These are phyloP conservation scores for Drosophila engyochracea DNA, from an alignment of 2,888 invertebrate genomes.

Conservation along the genomic window DNA sequence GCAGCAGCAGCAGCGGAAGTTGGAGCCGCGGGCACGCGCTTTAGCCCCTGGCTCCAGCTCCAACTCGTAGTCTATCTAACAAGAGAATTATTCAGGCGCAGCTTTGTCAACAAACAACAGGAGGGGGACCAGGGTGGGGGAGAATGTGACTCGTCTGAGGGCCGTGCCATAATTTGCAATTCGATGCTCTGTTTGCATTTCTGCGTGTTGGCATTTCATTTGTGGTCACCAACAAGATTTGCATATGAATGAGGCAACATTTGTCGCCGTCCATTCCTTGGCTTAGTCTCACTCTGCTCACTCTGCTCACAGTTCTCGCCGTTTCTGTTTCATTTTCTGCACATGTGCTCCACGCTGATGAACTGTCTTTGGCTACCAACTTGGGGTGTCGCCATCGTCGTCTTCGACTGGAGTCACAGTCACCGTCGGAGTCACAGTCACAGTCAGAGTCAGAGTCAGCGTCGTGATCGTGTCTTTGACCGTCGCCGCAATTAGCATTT, in stretches of 20 bases:
- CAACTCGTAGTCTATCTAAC: conserved; percentile 44
- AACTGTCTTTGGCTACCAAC: conserved; percentile 60
- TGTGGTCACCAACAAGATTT: conserved; percentile 71
- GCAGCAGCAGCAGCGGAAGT: conserved; percentile 68
- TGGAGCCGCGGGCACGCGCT: conserved; percentile 74
- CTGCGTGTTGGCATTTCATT: conserved; percentile 81
- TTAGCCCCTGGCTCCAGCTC: conserved; percentile 29
- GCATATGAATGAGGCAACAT: conserved; percentile 75
- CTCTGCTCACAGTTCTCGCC: conserved; percentile 14
- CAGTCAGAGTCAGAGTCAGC: background rate
- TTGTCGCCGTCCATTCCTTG: conserved; percentile 9
- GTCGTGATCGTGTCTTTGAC: conserved; percentile 72
- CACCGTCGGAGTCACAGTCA: background rate
- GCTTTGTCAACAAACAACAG: conserved; percentile 59
- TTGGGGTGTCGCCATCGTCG: conserved; percentile 32
- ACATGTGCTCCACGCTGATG: conserved; percentile 66
- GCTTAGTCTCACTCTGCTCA: conserved; percentile 16
- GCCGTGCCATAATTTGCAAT: conserved; percentile 73
- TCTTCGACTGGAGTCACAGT: background rate
- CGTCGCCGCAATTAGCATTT: conserved; percentile 79
- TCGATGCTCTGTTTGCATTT: conserved; percentile 80
- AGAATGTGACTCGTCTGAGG: conserved; percentile 15
- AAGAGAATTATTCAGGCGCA: conserved; percentile 73
- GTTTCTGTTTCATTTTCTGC: conserved; percentile 29
- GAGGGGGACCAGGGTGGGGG: background rate